Conservation (phyloP, 1,140 invertebrate genomes). For the Metaphire vulgaris region DNA sequence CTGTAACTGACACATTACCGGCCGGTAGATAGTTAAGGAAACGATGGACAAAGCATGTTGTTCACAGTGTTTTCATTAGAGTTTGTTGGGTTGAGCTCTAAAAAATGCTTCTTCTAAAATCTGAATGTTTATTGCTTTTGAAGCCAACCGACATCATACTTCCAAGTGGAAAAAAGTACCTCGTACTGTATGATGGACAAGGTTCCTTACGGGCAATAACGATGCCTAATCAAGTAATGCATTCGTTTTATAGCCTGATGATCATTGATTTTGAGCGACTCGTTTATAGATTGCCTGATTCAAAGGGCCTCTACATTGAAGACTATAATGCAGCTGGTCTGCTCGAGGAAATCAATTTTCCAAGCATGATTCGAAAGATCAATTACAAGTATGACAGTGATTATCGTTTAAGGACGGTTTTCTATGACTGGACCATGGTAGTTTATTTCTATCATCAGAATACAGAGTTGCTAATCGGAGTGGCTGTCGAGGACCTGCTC, state of each 20-base stretch:
- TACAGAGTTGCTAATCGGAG: constrained; percentile 31
- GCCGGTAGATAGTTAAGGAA: no score
- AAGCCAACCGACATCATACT: constrained; percentile 81
- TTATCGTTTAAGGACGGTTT: constrained; percentile 68
- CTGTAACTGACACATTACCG: no score
- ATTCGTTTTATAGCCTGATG: constrained; percentile 82
- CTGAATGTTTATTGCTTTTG: constrained; percentile 30
- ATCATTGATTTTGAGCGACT: constrained; percentile 81
- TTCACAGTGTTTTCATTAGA: no score
- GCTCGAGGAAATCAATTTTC: constrained; percentile 76
- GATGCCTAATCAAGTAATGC: constrained; percentile 75
- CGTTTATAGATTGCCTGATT: constrained; percentile 71
- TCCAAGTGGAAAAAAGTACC: constrained; percentile 77
- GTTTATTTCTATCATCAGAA: constrained; percentile 69
- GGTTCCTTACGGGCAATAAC: constrained; percentile 77
- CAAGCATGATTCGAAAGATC: constrained; percentile 78
- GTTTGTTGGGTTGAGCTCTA: no score
- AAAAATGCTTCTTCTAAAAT: no score
- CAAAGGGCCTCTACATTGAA: constrained; percentile 66
- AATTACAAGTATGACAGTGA: constrained; percentile 80
- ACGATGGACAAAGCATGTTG: no score
- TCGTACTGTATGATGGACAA: constrained; percentile 75
- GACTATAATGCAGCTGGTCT: constrained; percentile 82
- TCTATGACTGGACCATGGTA: constrained; percentile 79
- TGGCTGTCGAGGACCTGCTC: constrained; percentile 32